phyloP scores from a whole-genome alignment of 2,888 invertebrate species.

The Blera fallax region DNA sequence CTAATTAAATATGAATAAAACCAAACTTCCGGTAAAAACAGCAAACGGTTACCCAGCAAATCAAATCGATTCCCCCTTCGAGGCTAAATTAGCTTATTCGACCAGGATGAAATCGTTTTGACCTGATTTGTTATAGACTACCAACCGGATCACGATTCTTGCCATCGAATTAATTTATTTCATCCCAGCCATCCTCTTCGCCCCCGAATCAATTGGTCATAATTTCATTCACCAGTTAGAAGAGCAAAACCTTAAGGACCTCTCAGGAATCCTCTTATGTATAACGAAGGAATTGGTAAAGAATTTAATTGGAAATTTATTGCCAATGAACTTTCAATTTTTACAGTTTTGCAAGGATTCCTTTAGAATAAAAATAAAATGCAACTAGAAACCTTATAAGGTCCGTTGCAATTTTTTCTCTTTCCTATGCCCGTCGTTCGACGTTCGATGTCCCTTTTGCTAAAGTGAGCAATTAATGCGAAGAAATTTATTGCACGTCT shows the following conservation, averaged over 20 bases:
- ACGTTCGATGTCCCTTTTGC: conserved; percentile 36
- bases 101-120: conserved; percentile 60
- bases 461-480: conserved; percentile 64
- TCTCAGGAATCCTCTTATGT: conserved; percentile 3
- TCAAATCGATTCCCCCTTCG: conserved; percentile 41
- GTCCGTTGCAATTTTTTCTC: conserved; percentile 7
- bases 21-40: conserved; percentile 45
- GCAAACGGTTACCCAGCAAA: conserved; percentile 10
- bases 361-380: neutral
- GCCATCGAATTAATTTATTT: conserved; percentile 64
- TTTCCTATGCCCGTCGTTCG: neutral
- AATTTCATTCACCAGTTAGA: conserved; percentile 58
- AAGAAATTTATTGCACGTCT: conserved; percentile 63
- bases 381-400: neutral
- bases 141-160: conserved; percentile 47
- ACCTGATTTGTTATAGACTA: conserved; percentile 46
- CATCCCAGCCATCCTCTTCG: conserved; percentile 2
- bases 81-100: conserved; percentile 57
- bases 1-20: conserved; percentile 70
- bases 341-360: conserved; percentile 40
- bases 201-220: conserved; percentile 48
- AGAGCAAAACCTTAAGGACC: conserved; percentile 51
- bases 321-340: conserved; percentile 67
- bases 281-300: conserved; percentile 48
- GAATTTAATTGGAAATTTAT: conserved; percentile 71